A percentile compares a stretch with the other conserved stretches of the same genome.
Conservation (phyloP, 2,113 vertebrate species). For the Gobius niger region DNA sequence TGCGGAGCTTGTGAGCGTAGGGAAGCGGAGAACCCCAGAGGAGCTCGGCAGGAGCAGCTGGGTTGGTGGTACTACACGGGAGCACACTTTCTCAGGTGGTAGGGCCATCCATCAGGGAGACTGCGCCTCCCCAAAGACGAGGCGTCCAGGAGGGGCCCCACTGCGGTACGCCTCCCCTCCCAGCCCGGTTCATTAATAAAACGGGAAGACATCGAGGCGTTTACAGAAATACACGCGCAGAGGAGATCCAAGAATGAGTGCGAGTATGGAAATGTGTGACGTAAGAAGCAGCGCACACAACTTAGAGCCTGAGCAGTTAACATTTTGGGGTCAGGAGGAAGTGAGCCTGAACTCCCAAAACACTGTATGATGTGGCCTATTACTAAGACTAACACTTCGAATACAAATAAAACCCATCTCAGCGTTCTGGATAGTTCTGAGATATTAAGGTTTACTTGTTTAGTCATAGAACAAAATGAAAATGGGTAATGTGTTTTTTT, state of each 20-base stretch:
- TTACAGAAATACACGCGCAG: background rate
- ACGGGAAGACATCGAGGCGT: constrained; percentile 7
- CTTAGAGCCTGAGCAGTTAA: background rate
- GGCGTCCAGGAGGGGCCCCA: constrained; percentile 28
- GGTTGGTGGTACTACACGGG: constrained; percentile 46
- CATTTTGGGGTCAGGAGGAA: background rate
- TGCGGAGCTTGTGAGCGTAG: constrained; percentile 16
- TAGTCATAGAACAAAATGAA: too few relatives aligned
- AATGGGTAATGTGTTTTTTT: too few relatives aligned
- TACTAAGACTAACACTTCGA: too few relatives aligned
- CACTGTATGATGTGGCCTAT: too few relatives aligned
- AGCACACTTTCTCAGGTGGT: constrained; percentile 27
- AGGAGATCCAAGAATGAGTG: background rate
- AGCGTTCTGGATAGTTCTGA: too few relatives aligned
- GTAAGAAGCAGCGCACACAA: background rate
- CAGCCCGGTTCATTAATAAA: constrained; percentile 42
- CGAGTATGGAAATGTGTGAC: background rate
- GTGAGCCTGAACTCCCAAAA: too few relatives aligned
- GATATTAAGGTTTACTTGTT: too few relatives aligned
- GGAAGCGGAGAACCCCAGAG: constrained; percentile 26
- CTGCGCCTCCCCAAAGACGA: constrained; percentile 55
- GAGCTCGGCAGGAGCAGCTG: constrained; percentile 45
- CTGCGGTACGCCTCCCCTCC: constrained; percentile 20
- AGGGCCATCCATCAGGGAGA: constrained; percentile 71
- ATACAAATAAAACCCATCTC: too few relatives aligned